These are phyloP conservation scores for Cepphus grylle DNA, from an alignment of 2,113 vertebrate genomes.

Conservation along the genomic window DNA sequence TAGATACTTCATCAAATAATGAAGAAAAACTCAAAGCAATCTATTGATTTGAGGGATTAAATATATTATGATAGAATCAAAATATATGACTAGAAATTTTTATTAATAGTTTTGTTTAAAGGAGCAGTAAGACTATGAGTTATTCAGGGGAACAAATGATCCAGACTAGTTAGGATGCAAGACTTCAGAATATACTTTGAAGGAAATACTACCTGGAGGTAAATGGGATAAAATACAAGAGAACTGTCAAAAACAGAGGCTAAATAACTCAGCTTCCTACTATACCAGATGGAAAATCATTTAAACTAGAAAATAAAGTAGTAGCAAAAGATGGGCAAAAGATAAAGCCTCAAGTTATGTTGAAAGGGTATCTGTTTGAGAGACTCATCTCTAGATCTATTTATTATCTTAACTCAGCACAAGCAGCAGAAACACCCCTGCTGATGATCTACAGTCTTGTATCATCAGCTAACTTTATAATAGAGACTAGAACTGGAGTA, in stretches of 20 bases:
- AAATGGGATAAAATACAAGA: neutral
- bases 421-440: neutral
- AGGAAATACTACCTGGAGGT: neutral
- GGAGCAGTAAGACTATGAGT: neutral
- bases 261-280: neutral
- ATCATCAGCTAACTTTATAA: neutral
- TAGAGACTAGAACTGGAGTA: neutral
- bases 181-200: neutral
- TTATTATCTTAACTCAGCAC: neutral
- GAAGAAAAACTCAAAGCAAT: neutral
- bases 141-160: neutral
- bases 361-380: neutral
- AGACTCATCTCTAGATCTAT: neutral
- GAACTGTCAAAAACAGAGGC: neutral
- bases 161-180: neutral
- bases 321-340: neutral
- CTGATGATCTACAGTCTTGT: neutral
- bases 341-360: neutral
- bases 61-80: neutral
- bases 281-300: neutral
- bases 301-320: neutral
- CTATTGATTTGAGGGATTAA: neutral
- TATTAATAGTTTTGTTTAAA: neutral
- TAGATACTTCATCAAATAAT: neutral
- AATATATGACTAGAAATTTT: neutral